Conservation (phyloP, 2,113 vertebrate genomes). For the Collichthys lucidus region DNA sequence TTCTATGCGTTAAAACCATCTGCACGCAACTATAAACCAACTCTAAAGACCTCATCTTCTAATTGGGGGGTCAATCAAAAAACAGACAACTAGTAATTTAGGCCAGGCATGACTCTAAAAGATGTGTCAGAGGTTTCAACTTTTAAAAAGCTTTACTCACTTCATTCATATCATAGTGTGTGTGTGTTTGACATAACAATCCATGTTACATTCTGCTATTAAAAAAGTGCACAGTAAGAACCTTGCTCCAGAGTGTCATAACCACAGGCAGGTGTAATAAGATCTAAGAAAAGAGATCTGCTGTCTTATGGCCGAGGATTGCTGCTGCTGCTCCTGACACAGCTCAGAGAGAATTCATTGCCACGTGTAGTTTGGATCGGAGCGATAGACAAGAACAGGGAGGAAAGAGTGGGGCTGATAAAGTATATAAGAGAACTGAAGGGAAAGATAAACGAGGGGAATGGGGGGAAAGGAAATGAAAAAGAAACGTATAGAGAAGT, state of each 20-base stretch:
- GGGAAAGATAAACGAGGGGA: conserved; percentile 52
- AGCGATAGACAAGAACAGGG: conserved; percentile 37
- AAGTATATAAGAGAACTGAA: conserved; percentile 44
- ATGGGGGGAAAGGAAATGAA: conserved; percentile 10
- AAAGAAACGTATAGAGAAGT: conserved; percentile 37
- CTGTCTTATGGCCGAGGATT: conserved; percentile 21
- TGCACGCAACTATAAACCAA: neutral
- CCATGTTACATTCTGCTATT: neutral
- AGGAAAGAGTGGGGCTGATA: conserved; percentile 43
- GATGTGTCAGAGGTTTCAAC: too few relatives aligned
- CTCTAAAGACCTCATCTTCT: neutral
- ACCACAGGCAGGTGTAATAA: conserved; percentile 34
- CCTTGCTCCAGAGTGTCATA: conserved; percentile 27
- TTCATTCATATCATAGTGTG: too few relatives aligned
- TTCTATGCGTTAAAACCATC: too few relatives aligned
- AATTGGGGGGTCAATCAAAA: neutral
- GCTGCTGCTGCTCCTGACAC: conserved; percentile 41
- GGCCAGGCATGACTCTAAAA: neutral
- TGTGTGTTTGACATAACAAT: neutral
- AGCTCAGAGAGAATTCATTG: conserved; percentile 55
- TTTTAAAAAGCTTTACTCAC: neutral
- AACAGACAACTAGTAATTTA: neutral
- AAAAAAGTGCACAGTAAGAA: neutral
- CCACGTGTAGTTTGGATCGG: conserved; percentile 62
- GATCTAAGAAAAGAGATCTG: conserved; percentile 39